Percentiles rank a stretch among this genome's conserved stretches.
Evolutionary conservation across 2,113 vertebrate genomes (phyloP).

Genomic region (Labrus mixtus): DNA sequence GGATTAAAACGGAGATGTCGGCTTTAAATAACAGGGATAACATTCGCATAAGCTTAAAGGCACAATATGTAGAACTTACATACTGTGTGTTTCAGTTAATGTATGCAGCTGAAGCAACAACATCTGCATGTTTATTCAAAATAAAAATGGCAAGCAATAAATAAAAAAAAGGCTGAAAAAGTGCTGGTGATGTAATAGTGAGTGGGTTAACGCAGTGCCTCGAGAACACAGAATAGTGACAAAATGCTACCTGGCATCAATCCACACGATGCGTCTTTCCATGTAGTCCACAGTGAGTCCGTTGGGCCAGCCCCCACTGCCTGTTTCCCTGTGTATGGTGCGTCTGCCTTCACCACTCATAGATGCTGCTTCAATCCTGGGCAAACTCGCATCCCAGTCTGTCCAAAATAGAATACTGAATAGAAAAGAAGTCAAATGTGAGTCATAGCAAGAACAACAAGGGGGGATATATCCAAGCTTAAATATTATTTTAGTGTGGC

Average conservation of each 20-base stretch:
- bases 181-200: conserved; percentile 43
- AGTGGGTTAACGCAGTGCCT: conserved; percentile 27
- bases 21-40: background rate
- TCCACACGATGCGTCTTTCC: conserved; percentile 97
- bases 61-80: background rate
- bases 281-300: conserved; percentile 97
- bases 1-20: conserved; percentile 15
- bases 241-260: conserved; percentile 90
- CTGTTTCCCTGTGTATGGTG: conserved; percentile 94
- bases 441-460: background rate
- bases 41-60: background rate
- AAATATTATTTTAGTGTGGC: background rate
- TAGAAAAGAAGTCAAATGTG: conserved; percentile 5
- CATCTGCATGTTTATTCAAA: conserved; percentile 27
- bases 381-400: conserved; percentile 95
- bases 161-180: background rate
- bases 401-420: conserved; percentile 96
- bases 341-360: conserved; percentile 95
- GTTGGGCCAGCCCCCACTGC: conserved; percentile 96
- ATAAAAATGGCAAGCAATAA: background rate
- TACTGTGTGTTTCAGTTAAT: conserved; percentile 14
- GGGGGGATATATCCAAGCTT: background rate
- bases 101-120: background rate
- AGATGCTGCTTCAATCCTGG: conserved; percentile 95
- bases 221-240: conserved; percentile 6